phyloP scores from a whole-genome alignment of 2,888 invertebrate genomes.

The Dynastes maya region DNA sequence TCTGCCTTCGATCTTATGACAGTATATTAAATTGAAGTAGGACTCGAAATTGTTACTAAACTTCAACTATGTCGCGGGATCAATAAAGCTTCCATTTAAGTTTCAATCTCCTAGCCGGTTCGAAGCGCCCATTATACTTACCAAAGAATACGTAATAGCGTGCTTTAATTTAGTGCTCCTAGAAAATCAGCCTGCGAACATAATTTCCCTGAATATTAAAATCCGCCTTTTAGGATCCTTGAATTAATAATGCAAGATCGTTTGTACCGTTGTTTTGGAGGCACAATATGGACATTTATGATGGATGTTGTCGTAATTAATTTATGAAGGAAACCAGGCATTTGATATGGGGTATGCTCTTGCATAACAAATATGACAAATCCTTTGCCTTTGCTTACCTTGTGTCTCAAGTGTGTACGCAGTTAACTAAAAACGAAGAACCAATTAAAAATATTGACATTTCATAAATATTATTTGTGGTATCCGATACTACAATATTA shows the following conservation, averaged over 20 bases:
- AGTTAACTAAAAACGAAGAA: too few species aligned
- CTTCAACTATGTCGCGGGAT: conserved; percentile 16
- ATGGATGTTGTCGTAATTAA: conserved; percentile 16
- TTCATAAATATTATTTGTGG: too few species aligned
- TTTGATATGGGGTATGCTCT: too few species aligned
- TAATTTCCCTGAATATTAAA: conserved; percentile 14
- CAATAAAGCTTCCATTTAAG: conserved; percentile 32
- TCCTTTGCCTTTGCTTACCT: too few species aligned
- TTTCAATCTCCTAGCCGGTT: conserved; percentile 27
- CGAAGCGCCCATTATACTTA: conserved; percentile 6
- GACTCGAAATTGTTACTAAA: conserved; percentile 1
- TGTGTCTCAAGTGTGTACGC: too few species aligned
- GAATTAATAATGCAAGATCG: conserved; percentile 23
- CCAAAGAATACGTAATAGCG: conserved; percentile 24
- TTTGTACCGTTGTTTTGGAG: background rate
- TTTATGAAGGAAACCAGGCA: background rate
- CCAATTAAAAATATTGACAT: too few species aligned
- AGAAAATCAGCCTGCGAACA: background rate
- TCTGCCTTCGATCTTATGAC: background rate
- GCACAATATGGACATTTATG: background rate
- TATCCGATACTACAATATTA: too few species aligned
- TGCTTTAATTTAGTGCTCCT: conserved; percentile 19
- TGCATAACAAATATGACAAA: too few species aligned
- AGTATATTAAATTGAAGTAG: conserved; percentile 3
- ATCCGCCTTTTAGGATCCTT: conserved; percentile 1